Evolutionary conservation across 1,140 invertebrate species (phyloP), one percentile per base, ranked within the genome.

Genomic region (Cydia strobilella): DNA sequence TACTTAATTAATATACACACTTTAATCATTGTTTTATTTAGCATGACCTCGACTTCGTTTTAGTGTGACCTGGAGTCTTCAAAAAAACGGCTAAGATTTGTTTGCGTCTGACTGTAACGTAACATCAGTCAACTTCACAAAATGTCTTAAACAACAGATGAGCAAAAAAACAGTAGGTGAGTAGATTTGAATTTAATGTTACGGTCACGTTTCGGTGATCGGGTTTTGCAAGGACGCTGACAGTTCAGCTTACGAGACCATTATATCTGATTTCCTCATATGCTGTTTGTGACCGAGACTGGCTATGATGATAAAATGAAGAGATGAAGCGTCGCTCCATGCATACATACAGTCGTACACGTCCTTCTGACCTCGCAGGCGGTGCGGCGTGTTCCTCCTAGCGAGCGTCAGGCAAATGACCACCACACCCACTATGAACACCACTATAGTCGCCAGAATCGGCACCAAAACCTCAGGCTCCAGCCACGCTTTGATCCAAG

Each of bases 351-450:
- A 95, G 89, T 69, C 65, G 65, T 95, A 95, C 77, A 92, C 90
- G 91, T 94, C 94, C 93, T 95, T 95, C 90, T 94, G 94, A 95
- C 97, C 97, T 94, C 96, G 95, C 82, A 97, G 95, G 84, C 97
- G 94, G 69, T 97, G 97, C 82, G 97, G 96, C 71, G 96, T 94
- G 82, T 96, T 95, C 83, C 96, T 94, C 82, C 97, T 94, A 10
- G 96, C 96, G 0, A 97, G 91, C 4, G 97, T 97, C 75, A 98
- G 96, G 90, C 97, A 98, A 87, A 98, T 96, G 78, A 98, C 97
- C 85, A 97, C 95, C 86, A 98, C 96, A 76, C 97, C 97, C 79
- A 98, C 97, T 79, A 97, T 95, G 87, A 98, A 96, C 76, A 98
- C 97, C 77, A 98, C 95, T 45, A 97, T 94, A 7, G 97, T 97